Percentiles rank a stretch among this genome's conserved stretches.
These are phyloP conservation scores for Argopecten irradians DNA, from an alignment of 1,140 invertebrate genomes.

Conservation along the genomic window DNA sequence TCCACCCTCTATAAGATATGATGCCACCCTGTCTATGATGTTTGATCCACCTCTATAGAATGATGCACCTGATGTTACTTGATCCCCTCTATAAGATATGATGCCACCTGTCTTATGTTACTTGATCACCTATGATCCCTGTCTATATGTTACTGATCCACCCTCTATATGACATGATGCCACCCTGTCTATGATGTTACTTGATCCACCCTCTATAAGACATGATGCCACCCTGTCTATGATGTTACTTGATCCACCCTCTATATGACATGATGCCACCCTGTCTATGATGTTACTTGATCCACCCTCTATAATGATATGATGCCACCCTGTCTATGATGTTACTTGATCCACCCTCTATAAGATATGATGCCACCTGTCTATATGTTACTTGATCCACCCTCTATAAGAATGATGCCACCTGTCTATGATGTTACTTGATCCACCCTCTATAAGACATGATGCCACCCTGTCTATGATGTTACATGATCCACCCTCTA, in stretches of 20 bases:
- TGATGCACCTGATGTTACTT: too few species aligned
- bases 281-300: neutral
- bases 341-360: neutral
- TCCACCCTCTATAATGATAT: neutral
- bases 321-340: neutral
- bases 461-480: neutral
- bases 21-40: neutral
- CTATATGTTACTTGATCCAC: neutral
- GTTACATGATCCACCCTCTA: neutral
- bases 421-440: neutral
- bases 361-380: neutral
- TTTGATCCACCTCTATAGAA: too few species aligned
- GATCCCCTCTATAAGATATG: too few species aligned
- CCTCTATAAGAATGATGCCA: neutral
- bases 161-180: too few species aligned
- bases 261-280: neutral
- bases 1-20: neutral
- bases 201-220: neutral
- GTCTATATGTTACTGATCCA: too few species aligned
- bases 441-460: neutral
- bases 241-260: neutral
- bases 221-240: neutral
- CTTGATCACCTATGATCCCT: too few species aligned
- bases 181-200: neutral
- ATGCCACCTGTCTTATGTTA: too few species aligned